Percentiles rank a stretch among this genome's conserved stretches.
These are phyloP conservation scores for Abramis brama DNA, from an alignment of 2,113 vertebrate genomes.

Conservation along the genomic window DNA sequence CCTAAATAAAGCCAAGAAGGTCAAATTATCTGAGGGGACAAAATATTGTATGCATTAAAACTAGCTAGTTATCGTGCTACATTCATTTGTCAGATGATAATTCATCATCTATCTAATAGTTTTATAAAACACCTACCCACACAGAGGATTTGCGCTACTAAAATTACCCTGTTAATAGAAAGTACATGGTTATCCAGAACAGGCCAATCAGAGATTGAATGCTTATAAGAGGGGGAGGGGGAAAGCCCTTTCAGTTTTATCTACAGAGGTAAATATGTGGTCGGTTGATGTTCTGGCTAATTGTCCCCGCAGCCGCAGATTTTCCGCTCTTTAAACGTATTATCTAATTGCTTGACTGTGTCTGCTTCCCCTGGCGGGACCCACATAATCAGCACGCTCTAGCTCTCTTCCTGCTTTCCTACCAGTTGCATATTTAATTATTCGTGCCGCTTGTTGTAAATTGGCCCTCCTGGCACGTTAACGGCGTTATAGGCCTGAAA, in stretches of 20 bases:
- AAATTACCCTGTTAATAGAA: not conserved
- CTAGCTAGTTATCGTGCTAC: too few relatives aligned
- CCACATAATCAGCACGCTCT: constrained; percentile 73
- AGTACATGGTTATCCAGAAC: not conserved
- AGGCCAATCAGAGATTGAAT: not conserved
- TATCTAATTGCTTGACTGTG: constrained; percentile 88
- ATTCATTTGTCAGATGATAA: too few relatives aligned
- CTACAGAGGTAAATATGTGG: constrained; percentile 71
- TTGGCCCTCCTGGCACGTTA: constrained; percentile 89
- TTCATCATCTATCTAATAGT: not conserved
- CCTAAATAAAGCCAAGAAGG: not conserved
- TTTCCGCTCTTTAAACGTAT: constrained; percentile 94
- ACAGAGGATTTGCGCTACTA: not conserved
- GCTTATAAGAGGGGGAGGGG: not conserved
- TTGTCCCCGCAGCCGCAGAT: constrained; percentile 74
- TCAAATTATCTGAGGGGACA: not conserved
- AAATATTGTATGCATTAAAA: not conserved
- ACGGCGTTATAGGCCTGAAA: constrained; percentile 88
- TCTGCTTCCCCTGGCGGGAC: constrained; percentile 76
- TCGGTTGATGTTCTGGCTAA: constrained; percentile 73
- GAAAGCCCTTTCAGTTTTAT: constrained; percentile 59
- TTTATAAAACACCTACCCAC: not conserved
- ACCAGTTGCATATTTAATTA: constrained; percentile 88
- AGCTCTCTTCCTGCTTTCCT: constrained; percentile 68
- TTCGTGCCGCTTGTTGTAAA: constrained; percentile 86